Conservation (phyloP, 1,140 invertebrate species). For the Whitmania pigra region DNA sequence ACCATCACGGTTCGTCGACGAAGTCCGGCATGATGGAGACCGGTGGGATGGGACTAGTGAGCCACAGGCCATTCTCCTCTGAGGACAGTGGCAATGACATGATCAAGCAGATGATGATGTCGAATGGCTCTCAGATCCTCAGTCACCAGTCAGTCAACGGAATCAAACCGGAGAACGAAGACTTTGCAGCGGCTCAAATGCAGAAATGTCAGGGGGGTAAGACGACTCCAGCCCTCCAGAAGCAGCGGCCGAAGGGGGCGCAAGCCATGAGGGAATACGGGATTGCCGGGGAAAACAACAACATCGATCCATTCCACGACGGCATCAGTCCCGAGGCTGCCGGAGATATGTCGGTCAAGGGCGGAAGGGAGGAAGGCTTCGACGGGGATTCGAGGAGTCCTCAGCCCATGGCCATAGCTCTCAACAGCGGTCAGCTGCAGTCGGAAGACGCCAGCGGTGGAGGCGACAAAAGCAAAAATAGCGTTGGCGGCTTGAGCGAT, state of each 20-base stretch:
- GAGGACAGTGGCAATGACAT: not conserved
- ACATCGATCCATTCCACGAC: not conserved
- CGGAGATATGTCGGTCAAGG: not conserved
- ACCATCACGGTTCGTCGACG: too few relatives aligned
- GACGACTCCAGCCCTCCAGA: not conserved
- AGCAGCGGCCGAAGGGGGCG: not conserved
- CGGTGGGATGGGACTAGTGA: not conserved
- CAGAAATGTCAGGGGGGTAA: not conserved
- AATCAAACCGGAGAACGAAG: conserved; percentile 3
- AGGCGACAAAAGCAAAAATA: not conserved
- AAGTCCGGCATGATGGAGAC: not conserved
- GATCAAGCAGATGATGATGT: not conserved
- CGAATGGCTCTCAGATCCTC: not conserved
- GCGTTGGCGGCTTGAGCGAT: not conserved
- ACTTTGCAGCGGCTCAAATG: not conserved
- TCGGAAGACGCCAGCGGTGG: not conserved
- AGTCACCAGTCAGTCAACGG: not conserved
- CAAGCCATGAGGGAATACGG: not conserved
- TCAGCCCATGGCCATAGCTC: too few relatives aligned
- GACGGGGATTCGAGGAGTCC: too few relatives aligned
- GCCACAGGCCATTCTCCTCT: not conserved
- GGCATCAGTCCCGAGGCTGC: not conserved
- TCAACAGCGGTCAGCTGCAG: not conserved
- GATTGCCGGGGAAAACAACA: not conserved
- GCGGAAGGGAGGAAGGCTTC: too few relatives aligned